Conservation (phyloP, 2,113 vertebrate genomes). For the Dasyornis broadbenti region DNA sequence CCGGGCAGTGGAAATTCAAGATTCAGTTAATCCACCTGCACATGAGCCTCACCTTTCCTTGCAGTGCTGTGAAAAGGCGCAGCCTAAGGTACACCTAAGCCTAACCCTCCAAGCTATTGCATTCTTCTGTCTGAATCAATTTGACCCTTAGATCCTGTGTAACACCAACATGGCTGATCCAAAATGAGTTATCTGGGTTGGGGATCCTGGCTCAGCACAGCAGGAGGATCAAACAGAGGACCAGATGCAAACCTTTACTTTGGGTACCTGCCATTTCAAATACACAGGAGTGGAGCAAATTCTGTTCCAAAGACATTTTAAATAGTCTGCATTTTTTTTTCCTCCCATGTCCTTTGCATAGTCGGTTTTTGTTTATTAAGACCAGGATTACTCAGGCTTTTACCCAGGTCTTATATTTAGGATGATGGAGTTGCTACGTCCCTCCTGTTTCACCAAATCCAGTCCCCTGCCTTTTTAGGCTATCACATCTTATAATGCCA, state of each 20-base stretch:
- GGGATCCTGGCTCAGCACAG: neutral
- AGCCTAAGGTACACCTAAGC: neutral
- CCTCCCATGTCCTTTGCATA: neutral
- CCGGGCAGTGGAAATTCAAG: neutral
- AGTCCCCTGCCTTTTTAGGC: neutral
- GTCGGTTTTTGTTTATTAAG: slow-evolving; percentile 18
- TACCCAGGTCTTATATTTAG: neutral
- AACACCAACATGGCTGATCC: neutral
- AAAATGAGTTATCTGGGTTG: neutral
- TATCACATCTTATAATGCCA: neutral
- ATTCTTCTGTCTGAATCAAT: neutral
- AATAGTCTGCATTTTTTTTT: neutral
- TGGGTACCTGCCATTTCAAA: slow-evolving; percentile 38
- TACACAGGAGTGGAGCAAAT: slow-evolving; percentile 7
- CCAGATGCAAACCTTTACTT: slow-evolving; percentile 26
- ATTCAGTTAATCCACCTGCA: neutral
- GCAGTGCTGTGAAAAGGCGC: neutral
- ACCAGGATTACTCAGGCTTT: neutral
- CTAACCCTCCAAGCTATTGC: neutral
- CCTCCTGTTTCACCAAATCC: neutral
- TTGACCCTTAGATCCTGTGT: neutral
- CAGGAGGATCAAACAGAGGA: neutral
- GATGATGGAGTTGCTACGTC: neutral
- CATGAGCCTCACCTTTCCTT: neutral
- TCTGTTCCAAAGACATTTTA: slow-evolving; percentile 39